Evolutionary conservation across 2,888 invertebrate species (phyloP).

Genomic region (Eurytoma californica): DNA sequence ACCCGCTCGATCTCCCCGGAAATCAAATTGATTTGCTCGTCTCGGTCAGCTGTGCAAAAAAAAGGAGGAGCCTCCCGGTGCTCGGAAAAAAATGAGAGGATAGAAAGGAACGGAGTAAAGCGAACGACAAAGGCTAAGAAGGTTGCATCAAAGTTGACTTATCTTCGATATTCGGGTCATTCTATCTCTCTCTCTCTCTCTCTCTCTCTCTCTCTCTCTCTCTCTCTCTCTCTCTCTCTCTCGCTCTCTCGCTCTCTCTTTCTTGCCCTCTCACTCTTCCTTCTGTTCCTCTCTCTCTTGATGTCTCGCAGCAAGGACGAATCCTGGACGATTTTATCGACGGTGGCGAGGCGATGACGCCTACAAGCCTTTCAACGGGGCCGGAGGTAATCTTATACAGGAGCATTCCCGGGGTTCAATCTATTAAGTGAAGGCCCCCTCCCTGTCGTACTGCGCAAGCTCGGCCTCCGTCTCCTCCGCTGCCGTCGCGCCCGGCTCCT

Average conservation of each 20-base stretch:
- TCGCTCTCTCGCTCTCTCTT: neutral
- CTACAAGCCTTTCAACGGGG: constrained; percentile 39
- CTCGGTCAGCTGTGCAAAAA: constrained; percentile 37
- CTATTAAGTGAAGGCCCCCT: constrained; percentile 69
- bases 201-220: too few species aligned
- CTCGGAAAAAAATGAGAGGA: constrained; percentile 12
- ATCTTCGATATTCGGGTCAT: constrained; percentile 28
- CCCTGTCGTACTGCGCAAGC: constrained; percentile 57
- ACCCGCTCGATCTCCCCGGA: constrained; percentile 6
- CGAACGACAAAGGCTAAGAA: constrained; percentile 39
- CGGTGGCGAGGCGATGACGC: constrained; percentile 5
- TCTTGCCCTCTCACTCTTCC: too few species aligned
- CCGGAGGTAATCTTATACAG: constrained; percentile 7
- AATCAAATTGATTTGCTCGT: constrained; percentile 43
- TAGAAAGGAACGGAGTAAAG: neutral
- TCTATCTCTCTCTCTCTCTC: neutral
- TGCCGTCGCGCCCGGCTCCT: constrained; percentile 33
- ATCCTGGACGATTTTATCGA: constrained; percentile 42
- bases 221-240: too few species aligned
- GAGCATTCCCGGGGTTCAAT: constrained; percentile 63
- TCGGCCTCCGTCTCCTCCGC: constrained; percentile 18
- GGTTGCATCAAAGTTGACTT: constrained; percentile 42
- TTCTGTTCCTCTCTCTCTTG: too few species aligned
- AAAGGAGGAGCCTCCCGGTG: constrained; percentile 5
- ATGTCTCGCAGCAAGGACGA: neutral